Conservation (phyloP, 2,888 invertebrate genomes). For the Argyra leucocephala region DNA sequence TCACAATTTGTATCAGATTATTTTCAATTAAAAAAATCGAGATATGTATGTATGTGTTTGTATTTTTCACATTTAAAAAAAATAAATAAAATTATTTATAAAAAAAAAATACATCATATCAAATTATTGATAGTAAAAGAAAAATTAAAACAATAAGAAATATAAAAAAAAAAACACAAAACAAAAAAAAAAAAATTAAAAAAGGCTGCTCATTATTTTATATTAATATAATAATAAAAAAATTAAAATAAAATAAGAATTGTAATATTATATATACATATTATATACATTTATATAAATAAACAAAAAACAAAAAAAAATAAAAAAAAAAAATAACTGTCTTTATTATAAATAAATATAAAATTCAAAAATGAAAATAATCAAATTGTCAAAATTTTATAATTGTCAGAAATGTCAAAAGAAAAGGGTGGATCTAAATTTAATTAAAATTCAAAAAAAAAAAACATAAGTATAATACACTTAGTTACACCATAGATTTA, state of each 20-base stretch:
- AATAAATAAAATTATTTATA: background rate
- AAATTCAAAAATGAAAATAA: background rate
- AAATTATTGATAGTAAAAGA: background rate
- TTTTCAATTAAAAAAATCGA: no score
- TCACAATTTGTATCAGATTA: no score
- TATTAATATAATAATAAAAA: background rate
- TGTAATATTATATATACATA: background rate
- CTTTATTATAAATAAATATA: background rate
- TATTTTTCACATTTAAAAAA: no score
- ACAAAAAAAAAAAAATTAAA: background rate
- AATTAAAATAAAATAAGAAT: background rate
- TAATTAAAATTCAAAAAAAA: no score
- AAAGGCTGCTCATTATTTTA: slow-evolving; percentile 6
- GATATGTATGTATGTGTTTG: no score
- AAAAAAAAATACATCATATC: background rate
- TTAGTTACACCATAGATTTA: no score
- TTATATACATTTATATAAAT: background rate
- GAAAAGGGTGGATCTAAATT: no score
- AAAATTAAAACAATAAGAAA: background rate
- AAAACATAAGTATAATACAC: no score
- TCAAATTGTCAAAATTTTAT: no score
- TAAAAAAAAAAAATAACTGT: background rate
- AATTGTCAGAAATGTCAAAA: no score
- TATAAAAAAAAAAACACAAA: background rate
- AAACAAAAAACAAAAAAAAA: background rate